phyloP scores from a whole-genome alignment of 2,888 invertebrate species.

The Epinotia nisella region DNA sequence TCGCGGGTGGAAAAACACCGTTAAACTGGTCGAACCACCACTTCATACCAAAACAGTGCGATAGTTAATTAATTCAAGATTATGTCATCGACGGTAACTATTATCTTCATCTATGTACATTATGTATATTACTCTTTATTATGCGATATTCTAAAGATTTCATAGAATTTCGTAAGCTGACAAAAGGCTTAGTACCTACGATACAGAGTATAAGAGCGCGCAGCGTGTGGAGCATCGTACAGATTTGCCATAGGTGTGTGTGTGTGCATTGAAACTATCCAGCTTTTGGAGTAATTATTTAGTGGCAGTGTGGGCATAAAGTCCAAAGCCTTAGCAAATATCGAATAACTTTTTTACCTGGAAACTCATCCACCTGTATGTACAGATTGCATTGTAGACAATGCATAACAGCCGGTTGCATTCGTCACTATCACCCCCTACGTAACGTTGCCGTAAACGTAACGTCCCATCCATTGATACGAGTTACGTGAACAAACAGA shows the following conservation, averaged over 20 bases:
- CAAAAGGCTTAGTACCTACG: too few relatives aligned
- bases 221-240: too few relatives aligned
- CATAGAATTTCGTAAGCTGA: too few relatives aligned
- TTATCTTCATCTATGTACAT: background rate
- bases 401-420: background rate
- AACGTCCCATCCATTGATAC: conserved; percentile 27
- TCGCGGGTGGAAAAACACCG: background rate
- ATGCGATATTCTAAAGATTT: too few relatives aligned
- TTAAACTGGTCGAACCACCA: conserved; percentile 2
- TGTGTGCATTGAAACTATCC: too few relatives aligned
- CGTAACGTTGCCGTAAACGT: conserved; percentile 8
- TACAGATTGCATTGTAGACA: background rate
- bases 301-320: too few relatives aligned
- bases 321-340: too few relatives aligned
- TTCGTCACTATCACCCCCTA: background rate
- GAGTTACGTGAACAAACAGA: conserved; percentile 26
- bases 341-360: too few relatives aligned
- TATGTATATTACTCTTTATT: too few relatives aligned
- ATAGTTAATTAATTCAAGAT: conserved; percentile 6
- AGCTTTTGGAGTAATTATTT: too few relatives aligned
- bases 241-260: too few relatives aligned
- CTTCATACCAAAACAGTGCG: background rate
- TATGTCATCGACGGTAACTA: background rate
- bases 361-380: background rate
- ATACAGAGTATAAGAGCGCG: too few relatives aligned